Evolutionary conservation across 1,140 invertebrate genomes (phyloP).

Genomic region (Drosophila burlai): DNA sequence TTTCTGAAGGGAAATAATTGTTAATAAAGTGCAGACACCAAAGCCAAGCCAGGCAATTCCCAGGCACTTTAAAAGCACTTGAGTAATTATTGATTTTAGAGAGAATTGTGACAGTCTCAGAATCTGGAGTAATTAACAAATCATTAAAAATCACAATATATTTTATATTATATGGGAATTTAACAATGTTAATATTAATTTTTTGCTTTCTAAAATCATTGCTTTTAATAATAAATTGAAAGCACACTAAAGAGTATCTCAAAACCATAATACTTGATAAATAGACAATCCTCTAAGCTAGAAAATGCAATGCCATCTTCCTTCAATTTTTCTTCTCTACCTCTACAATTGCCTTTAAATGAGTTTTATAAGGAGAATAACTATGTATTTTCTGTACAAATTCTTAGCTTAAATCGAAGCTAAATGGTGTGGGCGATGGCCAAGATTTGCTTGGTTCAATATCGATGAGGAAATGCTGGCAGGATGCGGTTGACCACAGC

Average conservation of each 20-base stretch:
- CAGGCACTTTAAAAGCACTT: constrained; percentile 19
- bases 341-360: neutral
- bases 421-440: neutral
- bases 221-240: neutral
- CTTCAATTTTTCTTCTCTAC: too few species aligned
- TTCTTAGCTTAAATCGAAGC: neutral
- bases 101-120: neutral
- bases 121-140: neutral
- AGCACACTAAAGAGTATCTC: neutral
- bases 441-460: constrained; percentile 1
- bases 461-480: constrained; percentile 9
- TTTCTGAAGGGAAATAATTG: neutral
- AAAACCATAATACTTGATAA: neutral
- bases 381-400: neutral
- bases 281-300: neutral
- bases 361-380: neutral
- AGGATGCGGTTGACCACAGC: constrained; percentile 45
- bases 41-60: constrained; percentile 12
- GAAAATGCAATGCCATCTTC: neutral
- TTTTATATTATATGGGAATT: too few species aligned
- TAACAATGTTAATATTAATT: too few species aligned
- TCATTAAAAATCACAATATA: too few species aligned
- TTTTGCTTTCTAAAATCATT: neutral
- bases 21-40: constrained; percentile 8
- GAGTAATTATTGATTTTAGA: constrained; percentile 15